These are phyloP conservation scores for Dallia pectoralis DNA, from an alignment of 2,797 vertebrate genomes.

Conservation along the genomic window DNA sequence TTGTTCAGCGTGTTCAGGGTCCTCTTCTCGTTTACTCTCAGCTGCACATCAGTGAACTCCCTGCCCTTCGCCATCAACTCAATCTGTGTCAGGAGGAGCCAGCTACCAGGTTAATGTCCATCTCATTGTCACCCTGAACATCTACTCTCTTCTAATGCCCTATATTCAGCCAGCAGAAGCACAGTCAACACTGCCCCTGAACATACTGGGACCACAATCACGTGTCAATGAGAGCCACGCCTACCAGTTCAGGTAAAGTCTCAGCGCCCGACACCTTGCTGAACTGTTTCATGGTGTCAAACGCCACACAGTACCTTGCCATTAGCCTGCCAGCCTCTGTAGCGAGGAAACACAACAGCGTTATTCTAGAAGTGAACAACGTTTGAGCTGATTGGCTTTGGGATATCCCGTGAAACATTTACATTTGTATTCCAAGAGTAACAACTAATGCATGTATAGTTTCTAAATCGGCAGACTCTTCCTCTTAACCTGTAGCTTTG, in stretches of 20 bases:
- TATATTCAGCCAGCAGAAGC: background rate
- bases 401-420: background rate
- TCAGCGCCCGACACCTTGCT: constrained; percentile 82
- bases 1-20: constrained; percentile 88
- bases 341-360: background rate
- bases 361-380: background rate
- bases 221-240: constrained; percentile 20
- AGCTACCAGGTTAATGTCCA: background rate
- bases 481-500: constrained; percentile 86
- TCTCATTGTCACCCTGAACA: background rate
- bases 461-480: background rate
- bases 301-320: constrained; percentile 93
- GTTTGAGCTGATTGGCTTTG: background rate
- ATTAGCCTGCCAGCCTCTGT: constrained; percentile 91
- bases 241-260: constrained; percentile 89
- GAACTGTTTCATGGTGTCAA: constrained; percentile 94
- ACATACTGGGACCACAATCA: background rate
- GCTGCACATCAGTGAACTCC: constrained; percentile 89
- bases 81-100: constrained; percentile 71
- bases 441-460: background rate
- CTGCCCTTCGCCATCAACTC: constrained; percentile 82
- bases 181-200: background rate
- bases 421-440: background rate
- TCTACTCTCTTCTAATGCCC: background rate
- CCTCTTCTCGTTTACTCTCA: constrained; percentile 92